Evolutionary conservation across 1,140 invertebrate genomes (phyloP), one percentile per base, ranked within the genome.

Genomic region (Trichonephila inaurata): DNA sequence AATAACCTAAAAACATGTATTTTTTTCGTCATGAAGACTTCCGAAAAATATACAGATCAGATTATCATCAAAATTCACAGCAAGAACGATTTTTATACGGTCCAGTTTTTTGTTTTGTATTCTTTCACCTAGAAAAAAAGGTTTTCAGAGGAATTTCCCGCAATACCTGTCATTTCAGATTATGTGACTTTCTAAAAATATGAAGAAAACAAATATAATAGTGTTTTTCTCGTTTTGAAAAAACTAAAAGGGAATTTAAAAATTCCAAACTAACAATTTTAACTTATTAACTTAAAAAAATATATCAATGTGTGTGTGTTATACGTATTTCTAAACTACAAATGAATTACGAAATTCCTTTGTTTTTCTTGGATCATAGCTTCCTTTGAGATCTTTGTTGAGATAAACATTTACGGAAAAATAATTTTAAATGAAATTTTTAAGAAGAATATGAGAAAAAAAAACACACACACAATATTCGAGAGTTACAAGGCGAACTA

Each of bases 21-120:
- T 60, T 33, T 87, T 61, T 89, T 58, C 33, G 10, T 69, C 64
- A 8, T 64, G 14, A 40, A 66, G 12, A 44, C 64, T 51, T 66
- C 21, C 60, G 33, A 64, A 89, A 62, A 44, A 44, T 89, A 58
- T 51, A 89, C 62, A 40, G 28, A 89, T 72, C 87, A 69, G 87
- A 89, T 89, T 89, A 89, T 89, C 64, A 72, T 89, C n/a, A 44
- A 58, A 89, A 89, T 64, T 89, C 33, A 24, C 60, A 64, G 62
- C 61, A 87, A 40, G 85, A 87, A 61, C 19, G 60, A 10, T 21
- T 62, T 77, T 77, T 28, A 28, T 77, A 40, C 72, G 33, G 16
- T 19, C 28, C 14, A 7, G 72, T 28, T 77, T 40, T 77, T 28
- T 40, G 69, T 77, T 77, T 77, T 77, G 33, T 77, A 77, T 77